Conservation (phyloP, 92 coral and sea anemone genomes). For the Plumapathes pennacea region DNA sequence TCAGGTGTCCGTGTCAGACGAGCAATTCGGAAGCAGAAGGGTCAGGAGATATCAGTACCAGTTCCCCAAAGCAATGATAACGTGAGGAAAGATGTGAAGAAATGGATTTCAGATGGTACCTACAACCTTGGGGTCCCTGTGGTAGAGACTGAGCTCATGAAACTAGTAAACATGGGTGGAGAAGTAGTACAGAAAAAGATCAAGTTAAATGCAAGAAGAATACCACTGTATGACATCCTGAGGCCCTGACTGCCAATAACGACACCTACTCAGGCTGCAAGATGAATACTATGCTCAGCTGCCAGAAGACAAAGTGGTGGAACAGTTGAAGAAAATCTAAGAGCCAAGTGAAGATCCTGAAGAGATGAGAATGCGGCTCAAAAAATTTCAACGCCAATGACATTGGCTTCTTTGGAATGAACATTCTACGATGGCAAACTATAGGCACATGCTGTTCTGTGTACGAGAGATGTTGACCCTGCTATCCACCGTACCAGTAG, state of each 20-base stretch:
- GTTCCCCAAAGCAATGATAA: slow-evolving; percentile 12
- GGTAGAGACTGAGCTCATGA: slow-evolving; percentile 20
- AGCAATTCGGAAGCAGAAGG: slow-evolving; percentile 22
- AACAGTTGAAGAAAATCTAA: slow-evolving; percentile 28
- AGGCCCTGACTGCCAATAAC: slow-evolving; percentile 17
- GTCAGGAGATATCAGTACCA: slow-evolving; percentile 26
- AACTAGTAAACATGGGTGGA: slow-evolving; percentile 15
- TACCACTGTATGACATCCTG: slow-evolving; percentile 40
- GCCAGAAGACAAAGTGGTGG: slow-evolving; percentile 7
- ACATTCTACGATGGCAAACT: slow-evolving; percentile 24
- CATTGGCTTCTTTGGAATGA: slow-evolving; percentile 56
- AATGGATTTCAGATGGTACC: slow-evolving; percentile 12
- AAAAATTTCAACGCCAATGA: slow-evolving; percentile 12
- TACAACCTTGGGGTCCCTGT: slow-evolving; percentile 30
- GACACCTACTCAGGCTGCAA: neutral
- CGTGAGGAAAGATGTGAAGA: no score
- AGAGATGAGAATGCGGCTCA: slow-evolving; percentile 13
- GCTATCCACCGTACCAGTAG: slow-evolving; percentile 20
- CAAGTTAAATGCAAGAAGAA: slow-evolving; percentile 39
- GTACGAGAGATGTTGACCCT: slow-evolving; percentile 16
- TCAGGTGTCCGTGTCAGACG: slow-evolving; percentile 5
- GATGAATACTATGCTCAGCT: slow-evolving; percentile 19
- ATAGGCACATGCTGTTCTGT: slow-evolving; percentile 33
- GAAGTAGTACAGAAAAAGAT: slow-evolving; percentile 10
- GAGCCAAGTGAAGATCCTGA: slow-evolving; percentile 12